Evolutionary conservation across 1,140 invertebrate species (phyloP), one percentile per base, ranked within the genome.

Genomic region (Caerostris darwini): DNA sequence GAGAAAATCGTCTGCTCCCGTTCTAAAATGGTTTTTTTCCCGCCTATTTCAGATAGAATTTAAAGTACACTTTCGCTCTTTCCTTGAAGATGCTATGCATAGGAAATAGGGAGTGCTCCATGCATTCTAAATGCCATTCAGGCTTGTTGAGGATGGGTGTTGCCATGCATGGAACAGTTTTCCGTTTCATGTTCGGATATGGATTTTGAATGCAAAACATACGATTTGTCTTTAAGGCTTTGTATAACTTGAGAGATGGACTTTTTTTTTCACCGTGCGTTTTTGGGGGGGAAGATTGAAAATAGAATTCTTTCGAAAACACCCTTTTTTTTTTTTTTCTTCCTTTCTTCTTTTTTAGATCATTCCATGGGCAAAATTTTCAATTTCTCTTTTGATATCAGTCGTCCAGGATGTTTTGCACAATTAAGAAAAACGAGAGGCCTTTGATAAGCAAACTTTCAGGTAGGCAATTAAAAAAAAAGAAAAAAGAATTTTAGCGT

Each of bases 151-250:
- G 17, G 58, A 17, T 64, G 3, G 3, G 53, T 92, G 53, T 92
- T 86, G 0, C 57, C 56, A 56, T 86, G 81, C 83, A 71, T 69
- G 87, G 54, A 89, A 57, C 12, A 59, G 14, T 56, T 34, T 58
- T 61, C 34, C 14, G 86, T 92, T 92, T 77, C 19, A 57, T 91
- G 57, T 83, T 82, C 77, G 54, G 14, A 86, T 53, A 92, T 83
- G 90, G 90, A 64, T 92, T 83, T 67, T 8, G 91, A 86, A 92
- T 92, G 91, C 91, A 92, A 92, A 92, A 92, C 82, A 86, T 92
- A 92, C 91, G 91, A 92, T 92, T 92, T 92, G 91, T 92, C 91
- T 92, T 92, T 92, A 61, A 50, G 82, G 91, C 91, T 92, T 92
- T 92, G 64, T 81, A 86, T 92, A 92, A 59, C 91, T 92, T 83